phyloP scores from a whole-genome alignment of 1,140 invertebrate species.

The Polypedilum pembai region DNA sequence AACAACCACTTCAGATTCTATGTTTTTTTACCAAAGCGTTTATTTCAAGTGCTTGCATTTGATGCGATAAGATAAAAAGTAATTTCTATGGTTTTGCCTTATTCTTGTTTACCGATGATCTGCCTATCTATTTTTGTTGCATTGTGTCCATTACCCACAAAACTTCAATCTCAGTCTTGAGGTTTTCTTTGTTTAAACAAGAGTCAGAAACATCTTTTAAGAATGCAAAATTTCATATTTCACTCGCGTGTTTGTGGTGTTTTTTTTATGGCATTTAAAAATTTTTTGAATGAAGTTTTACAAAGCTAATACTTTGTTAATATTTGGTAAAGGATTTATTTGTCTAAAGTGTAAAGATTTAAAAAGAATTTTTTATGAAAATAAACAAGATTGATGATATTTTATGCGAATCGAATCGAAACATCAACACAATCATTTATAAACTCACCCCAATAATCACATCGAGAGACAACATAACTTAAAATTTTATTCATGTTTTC shows the following conservation, averaged over 20 bases:
- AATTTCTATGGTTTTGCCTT: not conserved
- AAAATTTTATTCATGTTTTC: too few species aligned
- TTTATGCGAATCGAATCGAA: too few species aligned
- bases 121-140: too few species aligned
- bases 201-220: not conserved
- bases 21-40: not conserved
- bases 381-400: too few species aligned
- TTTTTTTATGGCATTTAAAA: not conserved
- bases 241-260: not conserved
- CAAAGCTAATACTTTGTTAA: too few species aligned
- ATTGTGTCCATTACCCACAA: not conserved
- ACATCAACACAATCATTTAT: too few species aligned
- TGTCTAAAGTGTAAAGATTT: too few species aligned
- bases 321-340: too few species aligned
- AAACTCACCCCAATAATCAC: too few species aligned
- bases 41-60: conserved; percentile 10
- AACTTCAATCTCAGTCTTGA: conserved; percentile 24
- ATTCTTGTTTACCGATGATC: not conserved
- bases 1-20: not conserved
- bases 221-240: conserved; percentile 17
- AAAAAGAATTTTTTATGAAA: too few species aligned
- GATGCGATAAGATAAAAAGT: conserved; percentile 7
- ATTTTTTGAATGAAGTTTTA: not conserved
- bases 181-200: conserved; percentile 5
- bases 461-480: too few species aligned